These are phyloP conservation scores for Penaeus monodon DNA, from an alignment of 2,888 invertebrate genomes.

Conservation along the genomic window DNA sequence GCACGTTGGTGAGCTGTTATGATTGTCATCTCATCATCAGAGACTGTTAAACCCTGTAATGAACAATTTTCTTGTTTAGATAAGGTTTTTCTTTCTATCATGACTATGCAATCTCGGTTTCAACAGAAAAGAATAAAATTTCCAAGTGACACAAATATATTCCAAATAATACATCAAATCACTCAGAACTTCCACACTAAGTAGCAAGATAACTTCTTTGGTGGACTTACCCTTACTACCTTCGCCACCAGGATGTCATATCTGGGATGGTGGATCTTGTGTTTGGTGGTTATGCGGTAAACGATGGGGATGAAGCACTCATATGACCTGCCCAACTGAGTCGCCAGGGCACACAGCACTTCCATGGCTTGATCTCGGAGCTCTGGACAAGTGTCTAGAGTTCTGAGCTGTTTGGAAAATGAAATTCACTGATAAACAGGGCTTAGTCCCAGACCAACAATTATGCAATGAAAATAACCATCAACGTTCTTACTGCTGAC, in stretches of 20 bases:
- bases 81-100: no score
- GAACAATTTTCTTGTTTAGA: not conserved
- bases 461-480: not conserved
- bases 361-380: slow-evolving; percentile 88
- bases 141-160: not conserved
- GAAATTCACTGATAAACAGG: no score
- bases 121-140: no score
- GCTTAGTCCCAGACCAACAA: not conserved
- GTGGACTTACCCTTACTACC: slow-evolving; percentile 69
- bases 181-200: not conserved
- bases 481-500: not conserved
- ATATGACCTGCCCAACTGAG: slow-evolving; percentile 91
- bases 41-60: slow-evolving; percentile 45
- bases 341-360: slow-evolving; percentile 86
- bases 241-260: slow-evolving; percentile 81
- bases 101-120: no score
- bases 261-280: slow-evolving; percentile 81
- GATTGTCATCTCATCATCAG: slow-evolving; percentile 44
- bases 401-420: slow-evolving; percentile 77
- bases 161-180: not conserved
- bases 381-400: slow-evolving; percentile 84
- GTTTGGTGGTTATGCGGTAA: slow-evolving; percentile 83
- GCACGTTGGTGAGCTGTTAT: slow-evolving; percentile 36
- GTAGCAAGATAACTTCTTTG: not conserved
- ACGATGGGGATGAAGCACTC: slow-evolving; percentile 93